Conservation (phyloP, 2,113 vertebrate species). For the Eurypyga helias region DNA sequence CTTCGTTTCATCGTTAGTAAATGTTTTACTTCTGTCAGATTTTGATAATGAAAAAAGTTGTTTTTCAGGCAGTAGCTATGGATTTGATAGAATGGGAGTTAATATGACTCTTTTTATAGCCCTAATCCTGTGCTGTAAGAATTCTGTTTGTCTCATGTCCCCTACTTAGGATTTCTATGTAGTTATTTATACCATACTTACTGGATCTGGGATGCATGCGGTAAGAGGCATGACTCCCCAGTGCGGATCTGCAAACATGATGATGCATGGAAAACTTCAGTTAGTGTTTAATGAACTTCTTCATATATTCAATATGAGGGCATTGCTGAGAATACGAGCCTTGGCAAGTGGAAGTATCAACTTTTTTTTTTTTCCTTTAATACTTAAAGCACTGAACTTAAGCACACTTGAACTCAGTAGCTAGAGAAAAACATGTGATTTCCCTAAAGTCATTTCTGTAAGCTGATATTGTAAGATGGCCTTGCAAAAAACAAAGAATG, state of each 20-base stretch:
- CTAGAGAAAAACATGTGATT: background rate
- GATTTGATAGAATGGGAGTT: background rate
- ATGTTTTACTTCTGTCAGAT: background rate
- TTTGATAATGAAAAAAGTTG: background rate
- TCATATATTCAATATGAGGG: background rate
- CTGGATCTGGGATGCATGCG: background rate
- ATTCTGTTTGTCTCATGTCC: conserved; percentile 10
- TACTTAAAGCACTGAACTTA: background rate
- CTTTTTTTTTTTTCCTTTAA: background rate
- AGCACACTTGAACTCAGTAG: conserved; percentile 2
- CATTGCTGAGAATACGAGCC: background rate
- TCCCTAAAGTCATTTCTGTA: background rate
- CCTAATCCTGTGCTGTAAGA: conserved; percentile 1
- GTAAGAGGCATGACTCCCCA: conserved; percentile 14
- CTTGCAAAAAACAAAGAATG: background rate
- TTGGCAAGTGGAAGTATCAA: background rate
- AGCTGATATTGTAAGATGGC: background rate
- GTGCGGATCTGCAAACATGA: background rate
- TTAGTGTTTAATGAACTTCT: conserved; percentile 16
- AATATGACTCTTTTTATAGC: background rate
- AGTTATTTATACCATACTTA: conserved; percentile 9
- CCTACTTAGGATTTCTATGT: background rate
- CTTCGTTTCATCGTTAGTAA: background rate
- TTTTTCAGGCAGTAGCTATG: background rate
- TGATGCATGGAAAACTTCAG: background rate